Evolutionary conservation across 2,888 invertebrate species (phyloP).

Genomic region (Ecdyonurus torrentis): DNA sequence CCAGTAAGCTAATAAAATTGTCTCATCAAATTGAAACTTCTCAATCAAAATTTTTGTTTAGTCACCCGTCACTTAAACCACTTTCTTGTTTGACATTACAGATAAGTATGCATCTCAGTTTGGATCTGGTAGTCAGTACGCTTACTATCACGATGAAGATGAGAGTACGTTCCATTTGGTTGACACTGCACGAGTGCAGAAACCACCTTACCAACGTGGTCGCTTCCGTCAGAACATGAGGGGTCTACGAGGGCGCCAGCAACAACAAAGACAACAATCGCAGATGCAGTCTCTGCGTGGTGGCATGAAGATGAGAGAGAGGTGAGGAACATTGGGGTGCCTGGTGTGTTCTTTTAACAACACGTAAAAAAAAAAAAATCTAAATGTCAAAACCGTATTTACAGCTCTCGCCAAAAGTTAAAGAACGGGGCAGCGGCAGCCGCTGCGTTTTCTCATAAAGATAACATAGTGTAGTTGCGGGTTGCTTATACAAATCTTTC

Average conservation of each 20-base stretch:
- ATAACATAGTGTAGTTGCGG: no score
- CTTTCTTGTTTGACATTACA: constrained; percentile 23
- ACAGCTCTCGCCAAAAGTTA: no score
- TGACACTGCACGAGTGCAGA: constrained; percentile 77
- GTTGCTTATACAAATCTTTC: no score
- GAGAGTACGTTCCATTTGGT: constrained; percentile 97
- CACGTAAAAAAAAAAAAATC: no score
- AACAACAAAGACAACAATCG: constrained; percentile 39
- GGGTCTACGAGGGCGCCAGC: constrained; percentile 44
- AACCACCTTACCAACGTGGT: constrained; percentile 84
- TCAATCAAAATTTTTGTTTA: neutral
- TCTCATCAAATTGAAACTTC: neutral
- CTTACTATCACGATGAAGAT: constrained; percentile 98
- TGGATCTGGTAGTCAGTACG: constrained; percentile 90
- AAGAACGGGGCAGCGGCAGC: no score
- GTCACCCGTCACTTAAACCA: neutral
- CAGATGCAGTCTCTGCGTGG: constrained; percentile 74
- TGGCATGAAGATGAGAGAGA: constrained; percentile 40
- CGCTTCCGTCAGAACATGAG: constrained; percentile 69
- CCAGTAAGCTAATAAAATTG: constrained; percentile 68
- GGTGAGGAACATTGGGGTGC: no score
- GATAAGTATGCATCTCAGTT: constrained; percentile 86
- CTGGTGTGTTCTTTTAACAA: no score
- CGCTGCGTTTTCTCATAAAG: no score
- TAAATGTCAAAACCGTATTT: no score